phyloP scores from a whole-genome alignment of 2,797 vertebrate genomes.

The Carcharodon carcharias region DNA sequence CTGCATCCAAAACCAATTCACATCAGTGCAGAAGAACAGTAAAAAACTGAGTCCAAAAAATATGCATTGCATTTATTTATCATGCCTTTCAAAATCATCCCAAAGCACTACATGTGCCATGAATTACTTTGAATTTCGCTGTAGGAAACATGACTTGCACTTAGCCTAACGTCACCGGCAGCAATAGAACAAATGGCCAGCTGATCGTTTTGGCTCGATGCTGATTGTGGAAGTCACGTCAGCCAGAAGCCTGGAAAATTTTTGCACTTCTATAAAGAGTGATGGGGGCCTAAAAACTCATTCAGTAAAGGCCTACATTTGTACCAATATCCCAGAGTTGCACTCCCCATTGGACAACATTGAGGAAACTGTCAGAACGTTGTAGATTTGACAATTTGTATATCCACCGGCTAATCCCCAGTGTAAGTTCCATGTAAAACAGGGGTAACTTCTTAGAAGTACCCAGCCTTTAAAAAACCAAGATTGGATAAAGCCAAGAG shows the following conservation, averaged over 20 bases:
- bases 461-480: neutral
- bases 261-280: neutral
- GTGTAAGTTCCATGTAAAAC: neutral
- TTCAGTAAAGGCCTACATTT: neutral
- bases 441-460: neutral
- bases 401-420: neutral
- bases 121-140: neutral
- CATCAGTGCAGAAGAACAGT: neutral
- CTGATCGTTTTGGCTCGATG: neutral
- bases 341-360: neutral
- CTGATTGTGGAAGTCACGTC: neutral
- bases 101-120: neutral
- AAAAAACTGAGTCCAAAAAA: neutral
- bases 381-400: neutral
- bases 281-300: neutral
- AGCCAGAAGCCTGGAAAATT: neutral
- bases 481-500: neutral
- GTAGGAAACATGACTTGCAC: neutral
- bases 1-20: neutral
- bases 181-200: neutral
- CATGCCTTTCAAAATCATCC: neutral
- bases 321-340: neutral
- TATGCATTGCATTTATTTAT: neutral
- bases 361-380: neutral
- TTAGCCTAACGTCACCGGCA: neutral